Evolutionary conservation across 2,113 vertebrate genomes (phyloP), one percentile per base, ranked within the genome.

Genomic region (Morone saxatilis): DNA sequence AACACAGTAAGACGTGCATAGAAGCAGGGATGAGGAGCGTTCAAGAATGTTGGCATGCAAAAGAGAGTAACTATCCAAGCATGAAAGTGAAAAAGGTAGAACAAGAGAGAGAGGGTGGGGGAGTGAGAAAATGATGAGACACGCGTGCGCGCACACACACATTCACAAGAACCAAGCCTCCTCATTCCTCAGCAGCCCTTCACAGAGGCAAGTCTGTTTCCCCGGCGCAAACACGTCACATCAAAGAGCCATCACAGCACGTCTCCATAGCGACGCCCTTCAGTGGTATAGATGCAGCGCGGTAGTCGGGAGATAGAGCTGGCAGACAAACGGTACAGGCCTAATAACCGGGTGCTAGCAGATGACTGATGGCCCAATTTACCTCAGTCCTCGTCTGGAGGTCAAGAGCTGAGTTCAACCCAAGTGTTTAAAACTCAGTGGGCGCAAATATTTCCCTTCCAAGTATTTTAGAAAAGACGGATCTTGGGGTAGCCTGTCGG

Each of bases 291-390:
- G 90, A 85, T 74, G 85, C 77, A 25, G 75, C 71, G 10, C 68
- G 3, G 86, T 61, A 50, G 84, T 76, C 16, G 76, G 76, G 74
- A 88, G 84, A 89, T 80, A 43, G 86, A n/a, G 50, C 82, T 86
- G 89, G 90, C 90, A 90, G 84, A 88, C 83, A 77, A 78, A 80
- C 67, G 13, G 68, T 76, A 60, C 40, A 9, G 78, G 73, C 54
- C 76, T 93, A 89, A 91, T 91, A 87, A 87, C 75, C 38, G 71
- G 75, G 74, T 68, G 83, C 86, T 78, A 82, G 86, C 87, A 62
- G 91, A 89, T 91, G 91, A 94, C 82, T 86, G 91, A 94, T 92
- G 86, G 83, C n/a, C 80, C 83, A 88, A 88, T 90, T 90, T 85
- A 80, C 43, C 85, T 36, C 75, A 2, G 69, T 45, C 14, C 48